A percentile compares a stretch with the other conserved stretches of the same genome.
Evolutionary conservation across 2,113 vertebrate genomes (phyloP).

Genomic region (Danionella cerebrum): DNA sequence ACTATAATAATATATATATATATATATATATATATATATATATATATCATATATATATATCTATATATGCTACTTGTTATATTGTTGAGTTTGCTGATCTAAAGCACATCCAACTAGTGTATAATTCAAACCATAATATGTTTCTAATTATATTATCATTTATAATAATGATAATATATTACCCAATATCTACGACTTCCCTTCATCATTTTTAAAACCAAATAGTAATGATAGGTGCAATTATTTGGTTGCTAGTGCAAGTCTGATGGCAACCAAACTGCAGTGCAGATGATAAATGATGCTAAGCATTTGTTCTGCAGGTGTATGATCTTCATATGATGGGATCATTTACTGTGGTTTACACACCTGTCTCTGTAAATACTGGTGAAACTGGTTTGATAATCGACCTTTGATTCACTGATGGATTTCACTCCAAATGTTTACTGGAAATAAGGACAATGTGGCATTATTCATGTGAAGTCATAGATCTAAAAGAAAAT

Average conservation of each 20-base stretch:
- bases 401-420: not conserved
- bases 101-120: too few relatives aligned
- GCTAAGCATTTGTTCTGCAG: not conserved
- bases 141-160: not conserved
- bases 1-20: too few relatives aligned
- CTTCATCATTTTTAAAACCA: not conserved
- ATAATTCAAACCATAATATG: too few relatives aligned
- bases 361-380: not conserved
- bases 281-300: not conserved
- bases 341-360: not conserved
- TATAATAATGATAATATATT: not conserved
- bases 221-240: not conserved
- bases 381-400: not conserved
- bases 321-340: not conserved
- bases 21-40: too few relatives aligned
- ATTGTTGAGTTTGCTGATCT: too few relatives aligned
- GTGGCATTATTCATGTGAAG: too few relatives aligned
- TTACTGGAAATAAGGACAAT: too few relatives aligned
- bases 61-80: too few relatives aligned
- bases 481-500: too few relatives aligned
- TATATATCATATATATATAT: too few relatives aligned
- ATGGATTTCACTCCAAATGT: too few relatives aligned
- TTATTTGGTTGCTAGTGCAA: not conserved
- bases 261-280: not conserved
- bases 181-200: not conserved